Evolutionary conservation across 2,113 vertebrate species (phyloP).

Genomic region (Peromyscus maniculatus): DNA sequence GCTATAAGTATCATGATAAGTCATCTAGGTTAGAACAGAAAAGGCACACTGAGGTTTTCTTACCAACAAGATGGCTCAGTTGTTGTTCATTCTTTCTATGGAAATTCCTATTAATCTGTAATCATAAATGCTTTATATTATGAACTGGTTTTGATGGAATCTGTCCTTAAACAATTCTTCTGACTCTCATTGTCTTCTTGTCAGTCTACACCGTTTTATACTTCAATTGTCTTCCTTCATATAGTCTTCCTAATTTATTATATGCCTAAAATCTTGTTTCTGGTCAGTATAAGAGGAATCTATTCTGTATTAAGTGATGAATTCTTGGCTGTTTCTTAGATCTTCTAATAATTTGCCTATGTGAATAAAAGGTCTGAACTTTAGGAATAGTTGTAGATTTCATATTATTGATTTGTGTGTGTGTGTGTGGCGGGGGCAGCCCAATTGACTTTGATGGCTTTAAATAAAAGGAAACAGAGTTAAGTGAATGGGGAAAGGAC

Average conservation of each 20-base stretch:
- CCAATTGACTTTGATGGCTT: neutral
- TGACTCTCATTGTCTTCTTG: neutral
- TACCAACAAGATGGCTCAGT: neutral
- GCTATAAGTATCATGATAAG: neutral
- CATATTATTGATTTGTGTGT: neutral
- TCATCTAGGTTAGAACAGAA: neutral
- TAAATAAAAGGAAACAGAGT: neutral
- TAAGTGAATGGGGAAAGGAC: neutral
- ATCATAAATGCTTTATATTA: neutral
- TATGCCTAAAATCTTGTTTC: neutral
- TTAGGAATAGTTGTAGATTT: neutral
- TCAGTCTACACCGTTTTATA: neutral
- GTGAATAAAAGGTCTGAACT: neutral
- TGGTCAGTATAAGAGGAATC: neutral
- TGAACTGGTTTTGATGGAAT: neutral
- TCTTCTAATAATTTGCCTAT: neutral
- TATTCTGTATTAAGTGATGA: neutral
- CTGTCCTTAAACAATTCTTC: neutral
- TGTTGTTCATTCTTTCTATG: neutral
- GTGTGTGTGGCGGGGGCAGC: neutral
- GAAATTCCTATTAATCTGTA: neutral
- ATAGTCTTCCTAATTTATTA: neutral
- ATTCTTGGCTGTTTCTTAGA: neutral
- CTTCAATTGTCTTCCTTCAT: neutral
- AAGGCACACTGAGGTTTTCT: neutral